These are phyloP conservation scores for Mobula birostris DNA, from an alignment of 2,113 vertebrate species.

Conservation along the genomic window DNA sequence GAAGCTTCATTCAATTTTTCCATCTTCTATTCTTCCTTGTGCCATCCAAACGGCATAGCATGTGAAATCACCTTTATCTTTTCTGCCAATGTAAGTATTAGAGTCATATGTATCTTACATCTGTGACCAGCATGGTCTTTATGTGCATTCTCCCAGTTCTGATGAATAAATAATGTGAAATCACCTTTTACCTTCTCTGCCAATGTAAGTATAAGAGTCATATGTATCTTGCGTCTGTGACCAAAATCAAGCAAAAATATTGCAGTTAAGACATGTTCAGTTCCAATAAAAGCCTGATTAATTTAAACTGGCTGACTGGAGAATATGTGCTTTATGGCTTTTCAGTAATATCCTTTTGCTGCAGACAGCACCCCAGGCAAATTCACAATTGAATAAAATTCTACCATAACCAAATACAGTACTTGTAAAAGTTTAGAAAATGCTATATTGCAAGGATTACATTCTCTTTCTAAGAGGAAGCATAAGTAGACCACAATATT, in stretches of 20 bases:
- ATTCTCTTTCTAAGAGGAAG: neutral
- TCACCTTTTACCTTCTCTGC: conserved; percentile 36
- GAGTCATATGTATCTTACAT: conserved; percentile 31
- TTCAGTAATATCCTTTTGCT: conserved; percentile 47
- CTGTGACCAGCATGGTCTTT: no score
- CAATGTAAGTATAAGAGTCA: neutral
- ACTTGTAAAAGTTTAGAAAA: conserved; percentile 24
- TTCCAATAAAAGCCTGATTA: conserved; percentile 42
- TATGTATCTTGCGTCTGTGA: conserved; percentile 34
- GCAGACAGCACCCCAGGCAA: conserved; percentile 46
- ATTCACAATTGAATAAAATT: conserved; percentile 40
- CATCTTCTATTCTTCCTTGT: neutral
- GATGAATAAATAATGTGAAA: no score
- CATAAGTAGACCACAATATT: neutral
- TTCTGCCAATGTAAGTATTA: conserved; percentile 10
- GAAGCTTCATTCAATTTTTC: neutral
- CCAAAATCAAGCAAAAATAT: conserved; percentile 35
- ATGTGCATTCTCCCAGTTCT: no score
- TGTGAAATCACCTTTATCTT: conserved; percentile 31
- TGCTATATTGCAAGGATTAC: neutral
- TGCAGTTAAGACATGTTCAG: conserved; percentile 43
- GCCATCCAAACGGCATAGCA: no score
- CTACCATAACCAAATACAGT: conserved; percentile 40
- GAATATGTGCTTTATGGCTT: conserved; percentile 45
- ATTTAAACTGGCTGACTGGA: conserved; percentile 45